Conservation (phyloP, 2,113 vertebrate species). For the Paramormyrops kingsleyae region DNA sequence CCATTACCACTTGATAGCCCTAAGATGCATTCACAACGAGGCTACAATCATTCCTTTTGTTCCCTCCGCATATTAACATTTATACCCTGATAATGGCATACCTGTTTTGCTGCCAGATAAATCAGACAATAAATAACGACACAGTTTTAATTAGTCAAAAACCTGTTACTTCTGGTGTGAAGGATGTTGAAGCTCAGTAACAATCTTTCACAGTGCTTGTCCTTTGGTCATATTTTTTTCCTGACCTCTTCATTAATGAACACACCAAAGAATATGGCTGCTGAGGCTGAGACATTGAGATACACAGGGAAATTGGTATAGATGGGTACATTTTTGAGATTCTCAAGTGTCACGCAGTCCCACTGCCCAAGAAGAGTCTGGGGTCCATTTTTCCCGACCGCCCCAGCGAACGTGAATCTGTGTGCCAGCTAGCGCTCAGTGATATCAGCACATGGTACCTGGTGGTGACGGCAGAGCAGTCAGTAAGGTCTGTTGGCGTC, state of each 20-base stretch:
- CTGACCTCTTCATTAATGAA: not conserved
- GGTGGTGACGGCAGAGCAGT: slow-evolving; percentile 65
- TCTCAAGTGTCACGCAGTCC: not conserved
- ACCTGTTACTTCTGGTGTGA: not conserved
- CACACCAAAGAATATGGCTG: not conserved
- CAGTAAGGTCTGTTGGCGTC: slow-evolving; percentile 97
- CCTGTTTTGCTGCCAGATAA: not conserved
- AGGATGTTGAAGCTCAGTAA: not conserved
- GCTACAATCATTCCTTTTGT: not conserved
- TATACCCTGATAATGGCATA: not conserved
- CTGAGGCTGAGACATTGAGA: not conserved
- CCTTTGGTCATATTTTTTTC: not conserved
- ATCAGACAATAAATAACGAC: not conserved
- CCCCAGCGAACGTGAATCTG: not conserved
- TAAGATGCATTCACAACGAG: not conserved
- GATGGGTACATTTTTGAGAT: too few relatives aligned
- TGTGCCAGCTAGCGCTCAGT: not conserved
- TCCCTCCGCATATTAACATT: not conserved
- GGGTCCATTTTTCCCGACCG: not conserved
- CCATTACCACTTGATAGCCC: not conserved
- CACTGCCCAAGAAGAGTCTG: not conserved
- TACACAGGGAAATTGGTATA: not conserved
- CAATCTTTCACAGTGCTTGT: not conserved
- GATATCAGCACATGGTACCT: slow-evolving; percentile 54
- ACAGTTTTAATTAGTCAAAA: not conserved